A percentile compares a stretch with the other conserved stretches of the same genome.
These are phyloP conservation scores for Aphidius colemani DNA, from an alignment of 2,888 invertebrate species.

Conservation along the genomic window DNA sequence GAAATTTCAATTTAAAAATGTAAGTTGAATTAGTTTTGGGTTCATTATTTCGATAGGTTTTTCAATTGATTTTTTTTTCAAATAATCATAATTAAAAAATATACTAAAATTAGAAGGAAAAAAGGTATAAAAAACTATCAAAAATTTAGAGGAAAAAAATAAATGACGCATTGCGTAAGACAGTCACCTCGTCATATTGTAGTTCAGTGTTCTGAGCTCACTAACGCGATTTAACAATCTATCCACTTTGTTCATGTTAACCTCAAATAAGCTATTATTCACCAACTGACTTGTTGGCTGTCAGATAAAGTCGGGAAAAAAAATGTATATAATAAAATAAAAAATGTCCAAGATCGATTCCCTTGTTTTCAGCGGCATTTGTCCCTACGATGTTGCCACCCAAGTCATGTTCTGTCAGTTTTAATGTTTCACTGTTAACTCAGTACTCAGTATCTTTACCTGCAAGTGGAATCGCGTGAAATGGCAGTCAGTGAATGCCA, in stretches of 20 bases:
- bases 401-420: no score
- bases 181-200: constrained; percentile 21
- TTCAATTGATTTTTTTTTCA: no score
- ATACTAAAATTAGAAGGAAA: neutral
- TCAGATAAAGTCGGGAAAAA: neutral
- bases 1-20: no score
- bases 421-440: no score
- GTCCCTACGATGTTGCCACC: neutral
- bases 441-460: no score
- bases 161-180: neutral
- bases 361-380: no score
- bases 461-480: constrained; percentile 33
- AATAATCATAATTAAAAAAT: neutral
- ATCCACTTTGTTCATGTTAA: constrained; percentile 19
- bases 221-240: constrained; percentile 25
- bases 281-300: neutral
- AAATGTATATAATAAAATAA: no score
- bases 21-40: neutral
- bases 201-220: constrained; percentile 28
- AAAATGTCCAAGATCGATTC: no score
- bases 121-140: neutral
- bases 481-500: constrained; percentile 43
- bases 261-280: constrained; percentile 2
- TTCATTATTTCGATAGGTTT: no score
- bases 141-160: neutral